Evolutionary conservation across 2,113 vertebrate genomes (phyloP), one percentile per base, ranked within the genome.

Genomic region (Eulemur macaco): DNA sequence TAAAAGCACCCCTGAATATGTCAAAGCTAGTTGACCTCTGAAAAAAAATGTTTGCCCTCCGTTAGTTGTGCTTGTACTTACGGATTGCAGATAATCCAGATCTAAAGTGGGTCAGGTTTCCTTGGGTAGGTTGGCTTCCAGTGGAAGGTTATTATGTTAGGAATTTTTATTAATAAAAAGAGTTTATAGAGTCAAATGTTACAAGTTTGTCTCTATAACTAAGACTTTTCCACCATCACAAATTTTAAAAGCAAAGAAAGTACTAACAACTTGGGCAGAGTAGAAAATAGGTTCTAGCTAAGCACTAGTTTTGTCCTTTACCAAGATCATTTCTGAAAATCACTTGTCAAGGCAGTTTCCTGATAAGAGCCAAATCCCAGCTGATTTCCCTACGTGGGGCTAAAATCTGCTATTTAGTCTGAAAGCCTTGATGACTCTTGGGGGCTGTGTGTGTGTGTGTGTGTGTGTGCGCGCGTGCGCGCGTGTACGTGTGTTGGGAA

Each of bases 221-320:
- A 94, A 92, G 81, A 93, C 86, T 92, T 96, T 96, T 86, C 82
- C 91, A 94, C 94, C 80, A 84, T 97, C 56, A 96, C 86, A 77
- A 64, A 76, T 42, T 78, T 83, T 74, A 76, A 93, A 93, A 80
- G 69, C 45, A 77, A 81, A 66, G 85, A 63, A 77, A 84, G 20
- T 76, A 50, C 74, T 78, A 86, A 86, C 15, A 54, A 52, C 25
- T 89, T 90, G 69, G 54, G 71, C 34, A 80, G 83, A 34, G 45
- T 58, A 95, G 76, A 58, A 91, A 78, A 50, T 29, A 64, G 29
- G 58, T 92, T 78, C 60, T 25, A 93, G 39, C 37, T 73, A 73
- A 96, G 47, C 60, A 77, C 6, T 54, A 74, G 21, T 77, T 97
- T 83, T 90, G 17, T 83, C 89, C 29, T 69, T 39, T 86, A 25